Percentiles rank a stretch among this genome's conserved stretches.
These are phyloP conservation scores for Cercocebus atys DNA, from an alignment of 2,113 vertebrate genomes.

Conservation along the genomic window DNA sequence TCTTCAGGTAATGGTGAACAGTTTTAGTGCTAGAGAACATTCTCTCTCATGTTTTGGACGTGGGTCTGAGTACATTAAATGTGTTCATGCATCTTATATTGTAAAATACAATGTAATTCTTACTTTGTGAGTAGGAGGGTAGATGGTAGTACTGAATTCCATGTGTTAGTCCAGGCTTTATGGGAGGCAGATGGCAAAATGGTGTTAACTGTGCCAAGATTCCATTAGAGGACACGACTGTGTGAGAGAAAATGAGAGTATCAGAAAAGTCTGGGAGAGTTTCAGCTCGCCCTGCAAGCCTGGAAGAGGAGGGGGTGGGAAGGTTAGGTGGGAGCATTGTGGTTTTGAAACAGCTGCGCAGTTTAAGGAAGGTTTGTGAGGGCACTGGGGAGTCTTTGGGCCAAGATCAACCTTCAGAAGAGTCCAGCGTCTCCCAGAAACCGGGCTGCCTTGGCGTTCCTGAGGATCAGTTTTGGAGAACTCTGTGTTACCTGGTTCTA, in stretches of 20 bases:
- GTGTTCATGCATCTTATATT: constrained; percentile 33
- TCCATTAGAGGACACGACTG: not conserved
- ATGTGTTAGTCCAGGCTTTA: not conserved
- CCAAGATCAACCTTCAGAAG: not conserved
- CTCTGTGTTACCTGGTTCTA: not conserved
- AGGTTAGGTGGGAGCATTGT: not conserved
- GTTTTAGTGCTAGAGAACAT: constrained; percentile 52
- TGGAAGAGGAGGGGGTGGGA: not conserved
- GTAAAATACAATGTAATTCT: constrained; percentile 62
- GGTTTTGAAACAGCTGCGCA: no score
- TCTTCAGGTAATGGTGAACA: not conserved
- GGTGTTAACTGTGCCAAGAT: not conserved
- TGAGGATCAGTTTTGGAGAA: not conserved
- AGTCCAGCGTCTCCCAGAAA: not conserved
- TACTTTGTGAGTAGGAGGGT: constrained; percentile 50
- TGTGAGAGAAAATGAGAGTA: not conserved
- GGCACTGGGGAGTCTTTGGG: not conserved
- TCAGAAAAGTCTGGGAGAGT: not conserved
- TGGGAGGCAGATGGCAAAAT: not conserved
- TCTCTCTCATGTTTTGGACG: constrained; percentile 44
- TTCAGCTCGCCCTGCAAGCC: accelerated
- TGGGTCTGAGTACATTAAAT: constrained; percentile 29
- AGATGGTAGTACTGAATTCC: not conserved
- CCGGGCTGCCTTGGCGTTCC: not conserved
- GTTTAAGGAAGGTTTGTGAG: not conserved